These are phyloP conservation scores for Brenthis hecate DNA, from an alignment of 2,888 invertebrate genomes.

Conservation along the genomic window DNA sequence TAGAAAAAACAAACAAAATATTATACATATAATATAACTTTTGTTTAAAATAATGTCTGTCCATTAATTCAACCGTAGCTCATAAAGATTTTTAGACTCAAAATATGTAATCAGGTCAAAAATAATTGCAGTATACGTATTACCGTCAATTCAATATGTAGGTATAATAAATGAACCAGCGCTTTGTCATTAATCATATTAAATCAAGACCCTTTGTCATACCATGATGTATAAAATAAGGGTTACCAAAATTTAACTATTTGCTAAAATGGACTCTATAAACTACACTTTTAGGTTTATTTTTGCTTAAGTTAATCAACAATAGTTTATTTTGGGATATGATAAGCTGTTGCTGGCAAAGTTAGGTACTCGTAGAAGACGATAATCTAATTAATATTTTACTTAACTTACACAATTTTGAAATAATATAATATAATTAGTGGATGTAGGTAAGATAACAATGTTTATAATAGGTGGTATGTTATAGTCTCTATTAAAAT, in stretches of 20 bases:
- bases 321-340: constrained; percentile 14
- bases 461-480: too few species aligned
- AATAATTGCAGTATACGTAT: not conserved
- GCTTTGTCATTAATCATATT: constrained; percentile 33
- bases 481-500: too few species aligned
- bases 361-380: constrained; percentile 18
- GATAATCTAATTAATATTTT: constrained; percentile 20
- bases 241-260: not conserved
- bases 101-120: constrained; percentile 6
- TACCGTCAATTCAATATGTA: not conserved
- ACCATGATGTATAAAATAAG: constrained; percentile 21
- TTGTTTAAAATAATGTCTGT: too few species aligned
- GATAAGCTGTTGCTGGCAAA: constrained; percentile 19
- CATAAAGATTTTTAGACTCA: not conserved
- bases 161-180: constrained; percentile 11
- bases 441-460: too few species aligned
- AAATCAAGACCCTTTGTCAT: constrained; percentile 36
- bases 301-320: not conserved
- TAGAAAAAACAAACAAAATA: too few species aligned
- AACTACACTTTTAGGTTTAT: not conserved
- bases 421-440: not conserved
- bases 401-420: constrained; percentile 7
- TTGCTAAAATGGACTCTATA: not conserved
- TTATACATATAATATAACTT: too few species aligned
- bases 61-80: not conserved